phyloP scores from a whole-genome alignment of 2,888 invertebrate genomes.

The Lasioglossum leucozonium region DNA sequence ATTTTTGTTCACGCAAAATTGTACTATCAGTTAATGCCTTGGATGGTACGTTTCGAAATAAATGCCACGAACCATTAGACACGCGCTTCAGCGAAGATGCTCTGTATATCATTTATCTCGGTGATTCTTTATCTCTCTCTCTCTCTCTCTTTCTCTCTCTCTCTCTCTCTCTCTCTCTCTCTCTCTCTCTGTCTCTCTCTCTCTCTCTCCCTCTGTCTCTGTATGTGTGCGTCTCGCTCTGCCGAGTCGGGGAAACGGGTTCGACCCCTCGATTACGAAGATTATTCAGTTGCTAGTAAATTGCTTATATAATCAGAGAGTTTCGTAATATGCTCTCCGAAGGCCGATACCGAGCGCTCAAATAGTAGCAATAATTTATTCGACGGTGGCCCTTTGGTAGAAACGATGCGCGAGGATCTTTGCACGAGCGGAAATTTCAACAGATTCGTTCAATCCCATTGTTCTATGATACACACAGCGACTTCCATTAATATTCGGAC shows the following conservation, averaged over 20 bases:
- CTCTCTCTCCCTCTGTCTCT: no score
- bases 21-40: background rate
- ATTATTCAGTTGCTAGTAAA: background rate
- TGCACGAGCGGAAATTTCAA: background rate
- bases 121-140: background rate
- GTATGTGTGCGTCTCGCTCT: no score
- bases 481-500: no score
- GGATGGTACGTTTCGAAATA: background rate
- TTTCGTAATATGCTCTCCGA: constrained; percentile 9
- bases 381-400: background rate
- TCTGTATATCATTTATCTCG: constrained; percentile 13
- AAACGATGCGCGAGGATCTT: background rate
- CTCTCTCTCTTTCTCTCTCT: background rate
- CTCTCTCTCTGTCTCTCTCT: background rate
- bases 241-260: background rate
- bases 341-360: background rate
- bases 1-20: background rate
- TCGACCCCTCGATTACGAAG: background rate
- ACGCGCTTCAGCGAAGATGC: background rate
- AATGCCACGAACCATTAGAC: background rate
- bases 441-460: background rate
- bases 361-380: background rate
- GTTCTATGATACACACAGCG: no score
- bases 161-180: background rate
- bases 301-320: constrained; percentile 8